These are phyloP conservation scores for Cryptophagus acutangulus DNA, from an alignment of 2,888 invertebrate species.

Conservation along the genomic window DNA sequence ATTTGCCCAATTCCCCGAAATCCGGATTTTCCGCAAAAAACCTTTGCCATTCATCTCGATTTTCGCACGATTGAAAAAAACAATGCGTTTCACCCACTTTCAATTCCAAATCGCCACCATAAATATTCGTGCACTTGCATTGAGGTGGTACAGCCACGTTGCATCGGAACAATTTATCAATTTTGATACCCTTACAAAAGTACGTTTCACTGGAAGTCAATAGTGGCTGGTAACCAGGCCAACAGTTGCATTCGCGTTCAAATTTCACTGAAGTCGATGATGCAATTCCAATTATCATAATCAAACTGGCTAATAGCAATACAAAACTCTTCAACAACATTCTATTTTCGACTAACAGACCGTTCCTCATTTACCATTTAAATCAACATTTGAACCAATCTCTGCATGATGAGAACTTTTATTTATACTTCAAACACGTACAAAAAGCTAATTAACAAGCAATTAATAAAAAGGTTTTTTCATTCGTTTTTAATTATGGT, in stretches of 20 bases:
- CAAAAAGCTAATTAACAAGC: too few species aligned
- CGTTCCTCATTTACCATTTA: too few species aligned
- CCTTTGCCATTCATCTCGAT: constrained; percentile 1
- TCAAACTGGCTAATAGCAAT: too few species aligned
- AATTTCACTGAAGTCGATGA: constrained; percentile 2
- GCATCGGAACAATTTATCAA: constrained; percentile 21
- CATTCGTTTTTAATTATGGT: too few species aligned
- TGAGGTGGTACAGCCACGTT: constrained; percentile 23
- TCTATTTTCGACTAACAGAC: too few species aligned
- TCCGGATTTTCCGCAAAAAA: not conserved
- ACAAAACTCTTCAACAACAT: too few species aligned
- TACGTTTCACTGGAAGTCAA: constrained; percentile 25
- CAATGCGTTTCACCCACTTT: constrained; percentile 25
- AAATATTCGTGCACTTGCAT: constrained; percentile 19
- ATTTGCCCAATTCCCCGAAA: constrained; percentile 6
- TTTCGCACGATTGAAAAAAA: constrained; percentile 3
- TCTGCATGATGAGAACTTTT: too few species aligned
- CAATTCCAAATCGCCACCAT: constrained; percentile 16
- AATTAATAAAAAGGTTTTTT: too few species aligned
- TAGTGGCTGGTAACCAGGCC: constrained; percentile 39
- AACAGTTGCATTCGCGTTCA: constrained; percentile 34
- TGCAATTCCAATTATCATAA: too few species aligned
- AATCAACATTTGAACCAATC: too few species aligned
- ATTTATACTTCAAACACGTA: too few species aligned
- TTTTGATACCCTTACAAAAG: constrained; percentile 22